Evolutionary conservation across 2,797 vertebrate genomes (phyloP).

Genomic region (Alcedo quadribrachys): DNA sequence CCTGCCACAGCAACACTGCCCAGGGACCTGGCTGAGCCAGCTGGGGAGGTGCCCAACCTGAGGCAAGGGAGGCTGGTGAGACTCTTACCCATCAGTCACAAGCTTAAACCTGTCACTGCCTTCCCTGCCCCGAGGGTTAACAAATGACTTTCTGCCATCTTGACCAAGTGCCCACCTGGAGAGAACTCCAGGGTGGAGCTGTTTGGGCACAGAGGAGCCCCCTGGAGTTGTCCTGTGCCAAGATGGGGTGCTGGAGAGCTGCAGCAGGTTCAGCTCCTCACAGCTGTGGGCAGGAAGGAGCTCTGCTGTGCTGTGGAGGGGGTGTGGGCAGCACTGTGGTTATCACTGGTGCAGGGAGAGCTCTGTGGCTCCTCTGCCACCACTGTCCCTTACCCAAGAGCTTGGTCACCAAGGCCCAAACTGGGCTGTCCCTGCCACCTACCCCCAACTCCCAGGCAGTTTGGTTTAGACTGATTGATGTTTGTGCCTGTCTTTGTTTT

Average conservation of each 20-base stretch:
- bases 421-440: not conserved
- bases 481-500: not conserved
- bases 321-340: accelerated
- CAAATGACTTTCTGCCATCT: no score
- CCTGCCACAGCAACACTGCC: not conserved
- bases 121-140: not conserved
- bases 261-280: accelerated
- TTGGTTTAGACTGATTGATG: not conserved
- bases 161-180: no score
- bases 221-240: accelerated
- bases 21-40: not conserved
- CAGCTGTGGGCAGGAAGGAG: not conserved
- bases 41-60: not conserved
- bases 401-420: accelerated
- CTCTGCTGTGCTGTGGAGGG: not conserved
- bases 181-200: accelerated
- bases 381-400: accelerated
- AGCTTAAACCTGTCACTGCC: no score
- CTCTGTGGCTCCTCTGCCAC: not conserved
- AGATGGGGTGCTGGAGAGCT: not conserved
- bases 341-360: no score
- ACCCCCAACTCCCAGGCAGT: not conserved
- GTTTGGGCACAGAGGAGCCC: not conserved
- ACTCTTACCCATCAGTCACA: not conserved
- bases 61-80: not conserved